phyloP scores from a whole-genome alignment of 2,113 vertebrate species.

The Climacteris rufus region DNA sequence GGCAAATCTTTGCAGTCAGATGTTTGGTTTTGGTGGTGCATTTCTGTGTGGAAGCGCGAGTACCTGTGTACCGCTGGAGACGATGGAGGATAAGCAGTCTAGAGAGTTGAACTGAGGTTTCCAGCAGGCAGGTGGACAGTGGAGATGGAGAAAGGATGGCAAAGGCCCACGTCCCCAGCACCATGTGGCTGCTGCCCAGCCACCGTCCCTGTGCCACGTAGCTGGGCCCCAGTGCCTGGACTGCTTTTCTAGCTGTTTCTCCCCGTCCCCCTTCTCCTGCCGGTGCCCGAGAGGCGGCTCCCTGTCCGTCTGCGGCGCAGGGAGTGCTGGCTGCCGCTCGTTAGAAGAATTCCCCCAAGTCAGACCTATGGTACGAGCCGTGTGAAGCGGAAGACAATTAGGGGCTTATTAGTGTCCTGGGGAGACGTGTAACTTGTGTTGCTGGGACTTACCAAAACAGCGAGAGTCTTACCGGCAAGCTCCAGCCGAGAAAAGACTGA shows the following conservation, averaged over 20 bases:
- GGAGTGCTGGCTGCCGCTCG: conserved; percentile 49
- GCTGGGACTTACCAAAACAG: conserved; percentile 80
- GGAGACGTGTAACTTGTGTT: conserved; percentile 86
- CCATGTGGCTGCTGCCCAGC: background rate
- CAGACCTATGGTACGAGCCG: conserved; percentile 70
- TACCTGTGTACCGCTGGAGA: accelerated
- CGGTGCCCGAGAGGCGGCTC: conserved; percentile 7
- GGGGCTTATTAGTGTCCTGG: conserved; percentile 90
- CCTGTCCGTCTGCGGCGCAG: background rate
- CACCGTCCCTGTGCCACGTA: accelerated
- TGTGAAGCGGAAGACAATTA: conserved; percentile 89
- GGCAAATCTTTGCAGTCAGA: background rate
- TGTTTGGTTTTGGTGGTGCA: background rate
- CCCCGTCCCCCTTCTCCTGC: background rate
- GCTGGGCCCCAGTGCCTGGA: background rate
- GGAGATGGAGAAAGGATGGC: background rate
- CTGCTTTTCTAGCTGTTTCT: conserved; percentile 18
- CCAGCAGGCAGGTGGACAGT: accelerated
- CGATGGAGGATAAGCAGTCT: background rate
- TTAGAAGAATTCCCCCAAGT: conserved; percentile 64
- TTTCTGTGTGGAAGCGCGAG: accelerated
- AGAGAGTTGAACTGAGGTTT: background rate
- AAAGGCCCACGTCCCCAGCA: background rate
- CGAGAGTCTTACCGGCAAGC: conserved; percentile 85
- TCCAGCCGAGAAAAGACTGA: conserved; percentile 94